Evolutionary conservation across 1,140 invertebrate species (phyloP).

Genomic region (Asobara japonica): DNA sequence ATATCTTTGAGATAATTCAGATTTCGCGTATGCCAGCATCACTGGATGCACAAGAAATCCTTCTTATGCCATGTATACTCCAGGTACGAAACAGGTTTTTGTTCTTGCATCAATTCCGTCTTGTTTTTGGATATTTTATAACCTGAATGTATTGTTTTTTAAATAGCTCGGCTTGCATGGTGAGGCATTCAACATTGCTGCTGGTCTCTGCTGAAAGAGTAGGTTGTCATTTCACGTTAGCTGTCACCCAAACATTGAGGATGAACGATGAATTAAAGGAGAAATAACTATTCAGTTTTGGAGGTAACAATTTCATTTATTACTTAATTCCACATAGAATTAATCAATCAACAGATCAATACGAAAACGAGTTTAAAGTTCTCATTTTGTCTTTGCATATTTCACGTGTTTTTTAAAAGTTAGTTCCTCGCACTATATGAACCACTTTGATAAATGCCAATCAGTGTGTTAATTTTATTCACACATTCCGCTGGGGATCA

Average conservation of each 20-base stretch:
- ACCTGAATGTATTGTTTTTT: background rate
- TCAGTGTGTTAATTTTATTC: no score
- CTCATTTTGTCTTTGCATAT: background rate
- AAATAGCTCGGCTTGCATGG: no score
- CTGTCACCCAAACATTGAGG: background rate
- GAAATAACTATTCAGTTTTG: background rate
- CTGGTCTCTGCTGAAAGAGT: no score
- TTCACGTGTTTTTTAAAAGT: no score
- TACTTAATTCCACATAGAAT: no score
- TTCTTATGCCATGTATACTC: background rate
- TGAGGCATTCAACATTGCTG: background rate
- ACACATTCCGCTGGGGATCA: no score
- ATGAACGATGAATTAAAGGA: background rate
- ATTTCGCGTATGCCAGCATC: no score
- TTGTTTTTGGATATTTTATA: background rate
- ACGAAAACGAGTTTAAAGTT: background rate
- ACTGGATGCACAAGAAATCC: no score
- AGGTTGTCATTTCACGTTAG: background rate
- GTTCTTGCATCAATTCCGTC: background rate
- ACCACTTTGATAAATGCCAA: no score
- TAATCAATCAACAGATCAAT: background rate
- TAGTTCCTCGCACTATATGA: no score
- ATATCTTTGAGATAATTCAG: no score
- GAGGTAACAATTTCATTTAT: background rate
- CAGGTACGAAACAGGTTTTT: background rate